phyloP scores from a whole-genome alignment of 2,113 vertebrate species.

The Hemiprocne comata region DNA sequence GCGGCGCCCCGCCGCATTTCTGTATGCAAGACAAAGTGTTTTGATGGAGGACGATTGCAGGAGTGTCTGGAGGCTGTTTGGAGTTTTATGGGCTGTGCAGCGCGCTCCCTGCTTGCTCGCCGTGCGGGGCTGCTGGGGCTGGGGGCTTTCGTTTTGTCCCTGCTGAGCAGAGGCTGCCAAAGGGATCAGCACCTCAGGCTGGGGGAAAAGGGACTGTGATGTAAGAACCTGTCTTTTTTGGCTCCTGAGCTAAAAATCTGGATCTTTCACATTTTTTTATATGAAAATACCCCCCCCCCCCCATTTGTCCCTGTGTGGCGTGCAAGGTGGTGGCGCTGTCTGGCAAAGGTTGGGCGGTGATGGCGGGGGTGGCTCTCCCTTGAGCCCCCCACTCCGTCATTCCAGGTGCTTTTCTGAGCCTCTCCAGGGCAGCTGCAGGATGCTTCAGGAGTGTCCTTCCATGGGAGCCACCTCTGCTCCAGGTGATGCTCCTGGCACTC shows the following conservation, averaged over 20 bases:
- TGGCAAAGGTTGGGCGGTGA: background rate
- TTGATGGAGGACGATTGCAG: slow-evolving; percentile 99
- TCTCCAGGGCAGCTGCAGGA: background rate
- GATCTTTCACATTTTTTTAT: background rate
- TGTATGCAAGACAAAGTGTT: slow-evolving; percentile 99
- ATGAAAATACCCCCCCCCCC: background rate
- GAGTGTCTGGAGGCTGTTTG: slow-evolving; percentile 94
- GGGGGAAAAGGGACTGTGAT: slow-evolving; percentile 53
- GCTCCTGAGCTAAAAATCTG: background rate
- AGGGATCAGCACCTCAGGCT: slow-evolving; percentile 75
- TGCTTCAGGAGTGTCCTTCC: background rate
- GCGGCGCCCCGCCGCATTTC: slow-evolving; percentile 95
- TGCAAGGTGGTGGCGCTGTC: background rate
- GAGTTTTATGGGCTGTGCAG: slow-evolving; percentile 98
- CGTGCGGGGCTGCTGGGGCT: slow-evolving; percentile 52
- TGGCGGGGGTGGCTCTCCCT: background rate
- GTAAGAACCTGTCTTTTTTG: background rate
- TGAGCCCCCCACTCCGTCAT: rapidly evolving
- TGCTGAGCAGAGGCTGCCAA: slow-evolving; percentile 73
- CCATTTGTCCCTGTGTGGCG: background rate
- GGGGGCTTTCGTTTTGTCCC: slow-evolving; percentile 84
- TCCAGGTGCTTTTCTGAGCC: background rate
- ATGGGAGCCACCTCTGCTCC: background rate
- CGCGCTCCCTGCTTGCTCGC: slow-evolving; percentile 68
- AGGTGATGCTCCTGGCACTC: background rate